A percentile compares a stretch with the other conserved stretches of the same genome.
These are phyloP conservation scores for Urocyon cinereoargenteus DNA, from an alignment of 2,797 vertebrate species.

Conservation along the genomic window DNA sequence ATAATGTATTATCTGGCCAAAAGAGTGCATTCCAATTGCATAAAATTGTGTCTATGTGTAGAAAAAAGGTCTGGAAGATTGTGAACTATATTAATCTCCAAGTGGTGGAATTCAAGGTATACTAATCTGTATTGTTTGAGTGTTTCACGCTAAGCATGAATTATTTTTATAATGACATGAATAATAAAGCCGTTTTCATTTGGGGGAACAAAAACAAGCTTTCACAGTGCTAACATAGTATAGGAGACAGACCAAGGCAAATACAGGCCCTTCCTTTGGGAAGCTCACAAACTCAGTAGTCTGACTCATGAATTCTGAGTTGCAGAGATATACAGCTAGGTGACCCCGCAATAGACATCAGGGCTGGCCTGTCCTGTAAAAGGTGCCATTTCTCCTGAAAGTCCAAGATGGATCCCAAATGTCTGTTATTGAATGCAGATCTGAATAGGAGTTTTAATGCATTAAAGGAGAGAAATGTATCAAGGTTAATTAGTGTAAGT, in stretches of 20 bases:
- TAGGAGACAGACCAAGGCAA: neutral
- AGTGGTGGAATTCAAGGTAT: neutral
- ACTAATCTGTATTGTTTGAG: constrained; percentile 37
- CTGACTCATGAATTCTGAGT: neutral
- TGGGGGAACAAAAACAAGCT: constrained; percentile 16
- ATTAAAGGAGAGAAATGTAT: constrained; percentile 2
- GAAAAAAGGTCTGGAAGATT: neutral
- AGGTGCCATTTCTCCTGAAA: constrained; percentile 30
- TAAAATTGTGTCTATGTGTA: constrained; percentile 53
- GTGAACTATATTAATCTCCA: constrained; percentile 48
- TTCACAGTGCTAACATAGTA: neutral
- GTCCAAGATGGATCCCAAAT: constrained; percentile 46
- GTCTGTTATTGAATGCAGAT: neutral
- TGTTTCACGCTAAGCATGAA: constrained; percentile 1
- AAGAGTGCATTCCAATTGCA: constrained; percentile 28
- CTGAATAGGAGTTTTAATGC: constrained; percentile 22
- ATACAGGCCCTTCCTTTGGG: neutral
- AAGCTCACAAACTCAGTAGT: constrained; percentile 27
- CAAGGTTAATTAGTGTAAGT: constrained; percentile 36
- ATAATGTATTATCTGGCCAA: constrained; percentile 9
- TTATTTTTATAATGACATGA: constrained; percentile 56
- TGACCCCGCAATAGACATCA: neutral
- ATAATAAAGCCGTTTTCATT: constrained; percentile 40
- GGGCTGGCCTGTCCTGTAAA: neutral
- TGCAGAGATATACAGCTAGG: neutral